Conservation (phyloP, 2,797 vertebrate genomes). For the Parotocinclus haroldoi region DNA sequence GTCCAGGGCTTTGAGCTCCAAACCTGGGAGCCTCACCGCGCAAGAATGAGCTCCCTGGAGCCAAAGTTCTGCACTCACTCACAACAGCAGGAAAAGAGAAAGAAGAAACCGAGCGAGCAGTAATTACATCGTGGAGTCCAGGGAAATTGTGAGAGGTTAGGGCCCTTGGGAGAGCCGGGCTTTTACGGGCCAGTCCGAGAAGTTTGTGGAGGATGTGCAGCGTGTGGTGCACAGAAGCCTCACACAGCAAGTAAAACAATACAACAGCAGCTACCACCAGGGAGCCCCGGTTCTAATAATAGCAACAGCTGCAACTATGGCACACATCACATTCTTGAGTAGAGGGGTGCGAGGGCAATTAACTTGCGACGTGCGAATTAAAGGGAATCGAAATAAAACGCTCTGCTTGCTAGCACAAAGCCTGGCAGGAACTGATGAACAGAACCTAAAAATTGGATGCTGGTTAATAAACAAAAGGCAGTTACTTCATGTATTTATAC, state of each 20-base stretch:
- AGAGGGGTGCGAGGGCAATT: constrained; percentile 33
- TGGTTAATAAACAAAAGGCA: no score
- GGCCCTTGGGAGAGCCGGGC: constrained; percentile 30
- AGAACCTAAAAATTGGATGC: neutral
- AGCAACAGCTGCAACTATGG: constrained; percentile 30
- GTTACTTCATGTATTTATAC: no score
- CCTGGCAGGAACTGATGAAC: neutral
- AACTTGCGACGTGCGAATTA: constrained; percentile 42
- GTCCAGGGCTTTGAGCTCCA: neutral
- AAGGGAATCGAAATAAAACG: constrained; percentile 26
- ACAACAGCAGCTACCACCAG: constrained; percentile 28
- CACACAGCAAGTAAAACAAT: constrained; percentile 13
- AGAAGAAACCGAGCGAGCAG: neutral
- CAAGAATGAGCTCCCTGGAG: constrained; percentile 1
- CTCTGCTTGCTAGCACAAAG: constrained; percentile 22
- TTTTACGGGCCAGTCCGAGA: constrained; percentile 35
- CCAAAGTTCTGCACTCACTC: constrained; percentile 8
- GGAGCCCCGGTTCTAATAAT: constrained; percentile 31
- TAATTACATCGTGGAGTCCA: neutral
- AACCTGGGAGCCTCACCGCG: constrained; percentile 25
- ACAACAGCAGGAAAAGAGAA: neutral
- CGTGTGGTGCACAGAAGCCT: constrained; percentile 1
- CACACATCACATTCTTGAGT: constrained; percentile 26
- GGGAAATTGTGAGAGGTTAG: constrained; percentile 36
- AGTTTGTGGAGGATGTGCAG: neutral